Conservation (phyloP, 2,113 vertebrate species). For the Datnioides undecimradiatus region DNA sequence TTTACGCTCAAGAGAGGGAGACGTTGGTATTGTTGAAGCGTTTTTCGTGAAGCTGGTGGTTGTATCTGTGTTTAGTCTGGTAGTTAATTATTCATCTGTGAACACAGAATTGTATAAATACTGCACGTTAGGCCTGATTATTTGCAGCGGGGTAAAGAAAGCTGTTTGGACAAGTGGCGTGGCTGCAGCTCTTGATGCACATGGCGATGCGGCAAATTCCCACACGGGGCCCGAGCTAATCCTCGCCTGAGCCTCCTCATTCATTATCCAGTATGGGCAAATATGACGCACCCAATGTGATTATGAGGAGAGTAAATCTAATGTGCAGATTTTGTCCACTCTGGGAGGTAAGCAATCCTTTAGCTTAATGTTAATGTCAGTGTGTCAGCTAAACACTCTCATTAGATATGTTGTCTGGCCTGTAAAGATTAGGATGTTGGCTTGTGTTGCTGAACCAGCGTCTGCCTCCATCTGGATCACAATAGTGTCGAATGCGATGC, state of each 20-base stretch:
- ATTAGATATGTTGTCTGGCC: neutral
- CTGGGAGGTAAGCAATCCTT: neutral
- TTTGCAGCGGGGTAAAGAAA: neutral
- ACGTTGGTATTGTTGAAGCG: neutral
- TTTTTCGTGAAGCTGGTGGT: neutral
- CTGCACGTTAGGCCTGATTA: neutral
- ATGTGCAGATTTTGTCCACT: neutral
- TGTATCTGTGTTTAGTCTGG: neutral
- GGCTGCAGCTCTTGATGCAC: neutral
- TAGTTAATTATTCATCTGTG: conserved; percentile 5
- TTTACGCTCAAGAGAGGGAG: neutral
- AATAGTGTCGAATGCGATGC: neutral
- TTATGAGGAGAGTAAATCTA: conserved; percentile 1
- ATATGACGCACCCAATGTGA: neutral
- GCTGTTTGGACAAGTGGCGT: neutral
- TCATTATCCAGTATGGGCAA: neutral
- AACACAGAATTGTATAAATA: neutral
- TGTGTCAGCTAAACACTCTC: neutral
- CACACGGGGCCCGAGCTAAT: neutral
- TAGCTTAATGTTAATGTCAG: neutral
- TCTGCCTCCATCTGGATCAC: neutral
- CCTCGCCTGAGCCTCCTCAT: neutral
- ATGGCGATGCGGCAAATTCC: neutral
- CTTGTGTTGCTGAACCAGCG: neutral
- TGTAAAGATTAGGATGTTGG: neutral